These are phyloP conservation scores for Peromyscus attwateri DNA, from an alignment of 2,797 vertebrate genomes.

Conservation along the genomic window DNA sequence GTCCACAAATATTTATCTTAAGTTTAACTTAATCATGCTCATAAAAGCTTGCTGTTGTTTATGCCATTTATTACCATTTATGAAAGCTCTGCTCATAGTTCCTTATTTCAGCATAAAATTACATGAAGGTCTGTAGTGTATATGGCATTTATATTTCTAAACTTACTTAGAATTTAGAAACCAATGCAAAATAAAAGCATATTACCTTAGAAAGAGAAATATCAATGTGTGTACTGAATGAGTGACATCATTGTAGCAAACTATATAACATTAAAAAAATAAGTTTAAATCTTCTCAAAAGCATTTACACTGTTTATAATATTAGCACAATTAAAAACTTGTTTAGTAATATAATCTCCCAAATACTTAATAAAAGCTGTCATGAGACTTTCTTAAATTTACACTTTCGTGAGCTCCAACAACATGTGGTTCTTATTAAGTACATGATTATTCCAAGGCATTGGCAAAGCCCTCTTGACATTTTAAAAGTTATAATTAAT, in stretches of 20 bases:
- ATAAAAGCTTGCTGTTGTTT: conserved; percentile 7
- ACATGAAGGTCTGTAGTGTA: background rate
- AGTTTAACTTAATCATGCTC: conserved; percentile 38
- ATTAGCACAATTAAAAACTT: conserved; percentile 29
- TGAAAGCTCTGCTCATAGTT: background rate
- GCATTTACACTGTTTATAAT: conserved; percentile 45
- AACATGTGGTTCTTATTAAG: conserved; percentile 21
- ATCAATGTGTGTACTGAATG: background rate
- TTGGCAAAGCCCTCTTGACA: background rate
- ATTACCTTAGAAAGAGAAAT: conserved; percentile 32
- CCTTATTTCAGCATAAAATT: conserved; percentile 49
- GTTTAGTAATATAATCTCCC: conserved; percentile 3
- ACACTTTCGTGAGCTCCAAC: background rate
- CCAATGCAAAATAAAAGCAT: conserved; percentile 25
- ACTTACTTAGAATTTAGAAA: conserved; percentile 58
- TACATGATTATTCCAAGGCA: conserved; percentile 3
- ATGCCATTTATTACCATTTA: background rate
- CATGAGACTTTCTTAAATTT: background rate
- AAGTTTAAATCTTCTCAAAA: conserved; percentile 52
- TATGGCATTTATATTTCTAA: background rate
- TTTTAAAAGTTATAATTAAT: conserved; percentile 33
- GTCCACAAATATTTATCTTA: conserved; percentile 4
- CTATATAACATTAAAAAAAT: background rate
- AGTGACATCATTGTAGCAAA: background rate
- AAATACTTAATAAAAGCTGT: conserved; percentile 55